These are phyloP conservation scores for Nannoperca obscura DNA, from an alignment of 2,797 vertebrate genomes.

Conservation along the genomic window DNA sequence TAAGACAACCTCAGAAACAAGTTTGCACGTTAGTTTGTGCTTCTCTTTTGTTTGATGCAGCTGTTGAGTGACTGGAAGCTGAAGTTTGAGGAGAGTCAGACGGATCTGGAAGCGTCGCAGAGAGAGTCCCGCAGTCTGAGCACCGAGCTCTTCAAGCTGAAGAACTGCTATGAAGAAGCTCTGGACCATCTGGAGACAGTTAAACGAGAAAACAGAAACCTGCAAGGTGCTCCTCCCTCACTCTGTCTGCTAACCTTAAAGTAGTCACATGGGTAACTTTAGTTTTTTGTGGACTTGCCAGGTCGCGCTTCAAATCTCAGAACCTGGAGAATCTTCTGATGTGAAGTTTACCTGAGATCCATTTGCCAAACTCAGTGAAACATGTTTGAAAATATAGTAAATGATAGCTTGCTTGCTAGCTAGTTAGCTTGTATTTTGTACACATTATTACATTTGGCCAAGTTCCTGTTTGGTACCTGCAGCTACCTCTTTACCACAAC, in stretches of 20 bases:
- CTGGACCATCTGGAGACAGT: slow-evolving; percentile 93
- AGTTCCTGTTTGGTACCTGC: too few species aligned
- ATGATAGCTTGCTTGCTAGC: too few species aligned
- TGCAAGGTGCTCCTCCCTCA: slow-evolving; percentile 86
- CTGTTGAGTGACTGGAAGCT: slow-evolving; percentile 90
- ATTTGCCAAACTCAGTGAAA: too few species aligned
- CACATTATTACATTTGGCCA: too few species aligned
- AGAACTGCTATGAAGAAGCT: slow-evolving; percentile 93
- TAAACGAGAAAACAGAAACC: slow-evolving; percentile 94
- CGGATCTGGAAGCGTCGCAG: slow-evolving; percentile 90
- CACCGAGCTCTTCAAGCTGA: slow-evolving; percentile 94
- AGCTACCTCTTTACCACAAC: too few species aligned
- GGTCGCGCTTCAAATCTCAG: background rate
- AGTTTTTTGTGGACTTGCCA: too few species aligned
- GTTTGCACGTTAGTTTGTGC: too few species aligned
- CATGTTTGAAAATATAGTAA: too few species aligned
- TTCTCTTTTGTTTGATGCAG: slow-evolving; percentile 48
- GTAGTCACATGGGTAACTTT: fast-evolving
- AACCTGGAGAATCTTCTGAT: too few species aligned
- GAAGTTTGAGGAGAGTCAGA: slow-evolving; percentile 91
- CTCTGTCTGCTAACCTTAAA: background rate
- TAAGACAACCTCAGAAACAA: background rate
- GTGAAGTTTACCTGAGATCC: too few species aligned
- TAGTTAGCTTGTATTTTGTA: too few species aligned
- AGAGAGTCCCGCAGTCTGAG: slow-evolving; percentile 91